These are phyloP conservation scores for Hypercompe scribonia DNA, from an alignment of 2,888 invertebrate genomes.

Conservation along the genomic window DNA sequence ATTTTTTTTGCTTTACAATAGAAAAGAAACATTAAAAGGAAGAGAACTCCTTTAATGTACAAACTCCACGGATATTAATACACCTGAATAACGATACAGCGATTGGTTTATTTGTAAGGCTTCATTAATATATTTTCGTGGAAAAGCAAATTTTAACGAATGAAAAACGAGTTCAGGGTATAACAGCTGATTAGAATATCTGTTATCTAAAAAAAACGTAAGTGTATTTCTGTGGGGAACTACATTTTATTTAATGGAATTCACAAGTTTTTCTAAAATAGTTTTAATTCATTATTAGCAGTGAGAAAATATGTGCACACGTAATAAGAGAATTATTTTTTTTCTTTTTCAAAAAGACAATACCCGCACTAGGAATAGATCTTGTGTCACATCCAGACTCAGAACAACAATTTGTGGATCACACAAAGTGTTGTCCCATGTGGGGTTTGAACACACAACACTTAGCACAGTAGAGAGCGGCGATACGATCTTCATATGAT, in stretches of 20 bases:
- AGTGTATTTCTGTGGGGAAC: not conserved
- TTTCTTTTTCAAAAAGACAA: too few relatives aligned
- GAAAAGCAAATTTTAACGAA: not conserved
- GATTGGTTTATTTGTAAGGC: slow-evolving; percentile 1
- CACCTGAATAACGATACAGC: not conserved
- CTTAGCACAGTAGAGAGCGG: too few relatives aligned
- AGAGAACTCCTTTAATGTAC: not conserved
- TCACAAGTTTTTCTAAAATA: not conserved
- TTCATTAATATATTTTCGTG: not conserved
- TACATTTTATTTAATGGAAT: not conserved
- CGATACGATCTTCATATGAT: too few relatives aligned
- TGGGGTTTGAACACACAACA: too few relatives aligned
- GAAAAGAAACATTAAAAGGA: not conserved
- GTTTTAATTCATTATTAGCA: not conserved
- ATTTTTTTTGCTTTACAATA: not conserved
- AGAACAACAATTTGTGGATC: too few relatives aligned
- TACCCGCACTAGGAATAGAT: too few relatives aligned
- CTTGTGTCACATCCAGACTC: too few relatives aligned
- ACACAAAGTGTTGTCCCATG: too few relatives aligned
- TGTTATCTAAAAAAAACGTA: too few relatives aligned
- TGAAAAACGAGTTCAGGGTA: not conserved
- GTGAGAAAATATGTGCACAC: too few relatives aligned
- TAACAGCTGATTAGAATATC: too few relatives aligned
- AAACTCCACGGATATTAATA: not conserved
- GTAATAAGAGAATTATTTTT: too few relatives aligned